phyloP scores from a whole-genome alignment of 2,888 invertebrate genomes.

The Pseudoips prasinana region DNA sequence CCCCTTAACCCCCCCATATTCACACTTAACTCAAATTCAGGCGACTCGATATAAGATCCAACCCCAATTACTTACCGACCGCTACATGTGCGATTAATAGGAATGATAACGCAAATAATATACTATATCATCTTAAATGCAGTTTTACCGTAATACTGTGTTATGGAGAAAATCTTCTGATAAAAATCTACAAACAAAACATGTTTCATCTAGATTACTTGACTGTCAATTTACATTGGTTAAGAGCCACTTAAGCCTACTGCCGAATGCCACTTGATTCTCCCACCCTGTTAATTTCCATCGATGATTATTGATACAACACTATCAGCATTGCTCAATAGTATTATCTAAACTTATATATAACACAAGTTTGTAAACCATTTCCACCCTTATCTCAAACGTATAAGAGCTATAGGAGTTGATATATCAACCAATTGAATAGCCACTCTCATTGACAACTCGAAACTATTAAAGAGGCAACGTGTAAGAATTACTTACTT shows the following conservation, averaged over 20 bases:
- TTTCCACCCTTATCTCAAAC: conserved; percentile 26
- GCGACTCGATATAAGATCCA: no score
- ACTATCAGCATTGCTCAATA: conserved; percentile 37
- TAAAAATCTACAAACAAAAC: no score
- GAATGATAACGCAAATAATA: no score
- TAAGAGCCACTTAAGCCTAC: conserved; percentile 19
- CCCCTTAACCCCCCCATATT: no score
- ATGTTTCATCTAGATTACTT: no score
- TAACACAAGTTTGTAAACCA: conserved; percentile 13
- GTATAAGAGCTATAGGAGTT: conserved; percentile 24
- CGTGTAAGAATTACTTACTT: conserved; percentile 22
- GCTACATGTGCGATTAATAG: no score
- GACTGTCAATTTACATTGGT: conserved; percentile 2
- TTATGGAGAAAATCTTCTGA: no score
- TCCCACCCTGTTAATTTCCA: conserved; percentile 33
- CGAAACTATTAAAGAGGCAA: conserved; percentile 27
- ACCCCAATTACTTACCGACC: no score
- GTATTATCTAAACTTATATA: conserved; percentile 29
- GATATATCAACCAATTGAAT: conserved; percentile 17
- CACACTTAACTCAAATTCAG: no score
- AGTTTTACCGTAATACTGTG: no score
- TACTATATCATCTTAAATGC: no score
- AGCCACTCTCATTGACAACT: conserved; percentile 36
- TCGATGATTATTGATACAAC: conserved; percentile 36
- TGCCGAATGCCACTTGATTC: conserved; percentile 17